phyloP scores from a whole-genome alignment of 2,888 invertebrate species.

The Limnephilus marmoratus region DNA sequence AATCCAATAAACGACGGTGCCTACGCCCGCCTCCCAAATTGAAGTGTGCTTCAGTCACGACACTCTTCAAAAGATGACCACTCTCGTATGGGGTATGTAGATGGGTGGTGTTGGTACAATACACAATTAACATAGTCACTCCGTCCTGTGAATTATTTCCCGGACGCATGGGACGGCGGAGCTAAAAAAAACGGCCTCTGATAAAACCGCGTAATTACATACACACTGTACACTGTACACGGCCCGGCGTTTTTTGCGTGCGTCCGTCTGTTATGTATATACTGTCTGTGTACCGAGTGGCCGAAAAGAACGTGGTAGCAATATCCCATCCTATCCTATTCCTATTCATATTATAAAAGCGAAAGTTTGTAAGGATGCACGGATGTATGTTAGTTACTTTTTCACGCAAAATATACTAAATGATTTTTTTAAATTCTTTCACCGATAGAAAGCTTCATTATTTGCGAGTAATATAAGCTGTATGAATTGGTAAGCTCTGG shows the following conservation, averaged over 20 bases:
- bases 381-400: too few relatives aligned
- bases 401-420: too few relatives aligned
- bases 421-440: too few relatives aligned
- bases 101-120: background rate
- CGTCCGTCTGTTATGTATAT: background rate
- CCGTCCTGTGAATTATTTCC: background rate
- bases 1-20: too few relatives aligned
- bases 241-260: background rate
- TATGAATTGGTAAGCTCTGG: too few relatives aligned
- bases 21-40: too few relatives aligned
- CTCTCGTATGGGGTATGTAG: background rate
- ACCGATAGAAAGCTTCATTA: too few relatives aligned
- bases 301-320: background rate
- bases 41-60: too few relatives aligned
- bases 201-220: slow-evolving; percentile 2
- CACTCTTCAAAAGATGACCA: background rate
- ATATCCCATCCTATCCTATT: too few relatives aligned
- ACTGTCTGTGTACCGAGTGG: background rate
- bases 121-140: background rate
- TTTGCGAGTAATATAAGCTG: too few relatives aligned
- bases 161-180: background rate
- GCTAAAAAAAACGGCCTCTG: background rate
- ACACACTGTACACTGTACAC: background rate
- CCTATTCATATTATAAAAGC: too few relatives aligned
- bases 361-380: too few relatives aligned